phyloP scores from a whole-genome alignment of 2,888 invertebrate genomes.

The Conops quadrifasciatus region DNA sequence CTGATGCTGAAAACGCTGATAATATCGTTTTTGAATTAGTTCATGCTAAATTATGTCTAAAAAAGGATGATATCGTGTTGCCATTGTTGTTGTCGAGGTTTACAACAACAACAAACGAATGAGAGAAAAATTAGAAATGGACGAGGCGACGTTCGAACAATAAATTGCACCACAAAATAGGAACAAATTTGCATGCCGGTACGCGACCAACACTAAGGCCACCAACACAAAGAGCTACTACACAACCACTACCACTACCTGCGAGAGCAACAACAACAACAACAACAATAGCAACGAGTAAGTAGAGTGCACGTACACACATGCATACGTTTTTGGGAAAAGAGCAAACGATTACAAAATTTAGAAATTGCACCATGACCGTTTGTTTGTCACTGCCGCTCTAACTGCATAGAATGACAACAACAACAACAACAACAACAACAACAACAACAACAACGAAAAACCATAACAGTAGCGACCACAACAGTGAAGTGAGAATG shows the following conservation, averaged over 20 bases:
- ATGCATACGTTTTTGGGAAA: conserved; percentile 21
- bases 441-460: background rate
- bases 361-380: conserved; percentile 12
- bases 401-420: no score
- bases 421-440: background rate
- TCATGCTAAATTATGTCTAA: no score
- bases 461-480: background rate
- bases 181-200: conserved; percentile 28
- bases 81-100: no score
- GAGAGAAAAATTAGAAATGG: no score
- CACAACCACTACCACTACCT: background rate
- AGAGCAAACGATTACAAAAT: conserved; percentile 25
- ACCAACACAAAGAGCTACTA: conserved; percentile 2
- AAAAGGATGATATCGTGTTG: no score
- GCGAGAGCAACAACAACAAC: background rate
- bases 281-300: background rate
- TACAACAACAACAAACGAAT: no score
- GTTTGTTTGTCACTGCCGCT: no score
- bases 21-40: no score
- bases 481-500: no score
- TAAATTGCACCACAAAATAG: conserved; percentile 27
- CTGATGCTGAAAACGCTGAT: no score
- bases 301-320: background rate
- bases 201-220: conserved; percentile 13
- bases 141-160: conserved; percentile 1